These are phyloP conservation scores for Panopea generosa DNA, from an alignment of 2,888 invertebrate genomes.

Conservation along the genomic window DNA sequence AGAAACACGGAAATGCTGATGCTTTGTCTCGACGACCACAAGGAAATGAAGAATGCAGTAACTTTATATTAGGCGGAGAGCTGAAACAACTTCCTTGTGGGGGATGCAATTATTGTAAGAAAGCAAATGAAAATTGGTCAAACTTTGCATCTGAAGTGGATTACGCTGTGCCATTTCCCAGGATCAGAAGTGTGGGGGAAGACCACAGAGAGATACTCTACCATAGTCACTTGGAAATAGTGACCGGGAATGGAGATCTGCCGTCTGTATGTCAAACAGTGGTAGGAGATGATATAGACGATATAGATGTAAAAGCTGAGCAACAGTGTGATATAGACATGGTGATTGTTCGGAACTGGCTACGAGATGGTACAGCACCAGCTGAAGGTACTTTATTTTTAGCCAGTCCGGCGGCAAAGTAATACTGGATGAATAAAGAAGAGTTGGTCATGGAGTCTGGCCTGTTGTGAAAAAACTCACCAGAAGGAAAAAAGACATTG, in stretches of 20 bases:
- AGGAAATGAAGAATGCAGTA: neutral
- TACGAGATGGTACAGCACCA: neutral
- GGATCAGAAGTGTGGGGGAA: too few relatives aligned
- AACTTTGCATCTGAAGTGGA: slow-evolving; percentile 19
- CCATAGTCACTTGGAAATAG: too few relatives aligned
- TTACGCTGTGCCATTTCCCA: slow-evolving; percentile 2
- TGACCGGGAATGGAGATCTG: too few relatives aligned
- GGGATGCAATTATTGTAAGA: slow-evolving; percentile 30
- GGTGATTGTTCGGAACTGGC: too few relatives aligned
- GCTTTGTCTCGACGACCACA: slow-evolving; percentile 10
- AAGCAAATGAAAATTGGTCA: slow-evolving; percentile 22
- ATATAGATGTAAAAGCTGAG: too few relatives aligned
- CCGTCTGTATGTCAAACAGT: too few relatives aligned
- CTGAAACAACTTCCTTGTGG: slow-evolving; percentile 21
- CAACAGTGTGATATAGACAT: too few relatives aligned
- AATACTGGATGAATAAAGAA: neutral
- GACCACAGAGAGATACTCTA: neutral
- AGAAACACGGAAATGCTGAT: slow-evolving; percentile 24
- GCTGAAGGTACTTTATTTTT: slow-evolving; percentile 1
- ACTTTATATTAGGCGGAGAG: neutral
- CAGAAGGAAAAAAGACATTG: neutral
- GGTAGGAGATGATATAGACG: too few relatives aligned
- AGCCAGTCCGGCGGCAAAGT: neutral
- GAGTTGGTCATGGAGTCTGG: neutral
- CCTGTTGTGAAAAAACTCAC: neutral